Evolutionary conservation across 2,888 invertebrate species (phyloP).

Genomic region (Polydrusus cervinus): DNA sequence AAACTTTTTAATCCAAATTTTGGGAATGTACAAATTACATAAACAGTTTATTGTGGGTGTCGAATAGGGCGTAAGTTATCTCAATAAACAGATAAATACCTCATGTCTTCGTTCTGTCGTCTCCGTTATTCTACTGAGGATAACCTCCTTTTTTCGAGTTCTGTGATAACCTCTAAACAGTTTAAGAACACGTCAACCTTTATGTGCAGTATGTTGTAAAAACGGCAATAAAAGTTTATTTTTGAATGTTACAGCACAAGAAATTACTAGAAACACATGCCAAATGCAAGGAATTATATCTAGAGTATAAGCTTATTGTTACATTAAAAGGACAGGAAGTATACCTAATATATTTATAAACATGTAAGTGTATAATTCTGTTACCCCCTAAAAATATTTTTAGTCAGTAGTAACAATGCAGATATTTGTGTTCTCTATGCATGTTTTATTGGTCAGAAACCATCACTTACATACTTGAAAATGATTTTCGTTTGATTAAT

Average conservation of each 20-base stretch:
- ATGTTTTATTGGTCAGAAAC: too few relatives aligned
- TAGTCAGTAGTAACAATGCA: too few relatives aligned
- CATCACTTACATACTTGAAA: background rate
- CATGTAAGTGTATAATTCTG: slow-evolving; percentile 24
- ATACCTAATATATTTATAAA: background rate
- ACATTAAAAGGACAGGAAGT: background rate
- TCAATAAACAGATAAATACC: background rate
- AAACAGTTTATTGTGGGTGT: slow-evolving; percentile 11
- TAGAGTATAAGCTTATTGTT: background rate
- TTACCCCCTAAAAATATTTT: too few relatives aligned
- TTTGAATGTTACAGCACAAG: slow-evolving; percentile 30
- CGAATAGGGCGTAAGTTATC: slow-evolving; percentile 8
- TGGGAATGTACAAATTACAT: background rate
- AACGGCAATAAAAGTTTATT: slow-evolving; percentile 33
- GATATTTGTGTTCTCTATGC: too few relatives aligned
- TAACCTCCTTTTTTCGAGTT: too few relatives aligned
- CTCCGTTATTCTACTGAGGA: background rate
- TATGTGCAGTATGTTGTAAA: background rate
- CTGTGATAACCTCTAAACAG: slow-evolving; percentile 1
- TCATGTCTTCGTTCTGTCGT: too few relatives aligned
- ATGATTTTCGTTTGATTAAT: background rate
- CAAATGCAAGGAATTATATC: slow-evolving; percentile 15
- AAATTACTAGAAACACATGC: slow-evolving; percentile 18
- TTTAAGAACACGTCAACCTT: background rate
- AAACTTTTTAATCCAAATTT: background rate